phyloP scores from a whole-genome alignment of 1,140 invertebrate species.

The Saccostrea glomerata region DNA sequence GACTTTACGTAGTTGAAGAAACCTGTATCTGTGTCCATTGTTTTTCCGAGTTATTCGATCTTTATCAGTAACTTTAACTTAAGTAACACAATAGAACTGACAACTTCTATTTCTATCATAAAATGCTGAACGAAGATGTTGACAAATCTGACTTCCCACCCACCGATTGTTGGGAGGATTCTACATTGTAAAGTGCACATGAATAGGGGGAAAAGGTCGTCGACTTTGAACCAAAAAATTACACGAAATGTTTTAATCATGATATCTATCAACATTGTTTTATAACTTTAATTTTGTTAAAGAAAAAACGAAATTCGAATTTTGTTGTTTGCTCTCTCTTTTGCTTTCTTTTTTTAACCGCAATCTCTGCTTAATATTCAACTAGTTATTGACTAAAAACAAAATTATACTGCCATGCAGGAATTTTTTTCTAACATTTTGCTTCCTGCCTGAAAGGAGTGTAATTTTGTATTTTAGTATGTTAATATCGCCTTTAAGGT shows the following conservation, averaged over 20 bases:
- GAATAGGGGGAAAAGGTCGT: not conserved
- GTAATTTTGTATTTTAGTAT: not conserved
- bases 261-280: not conserved
- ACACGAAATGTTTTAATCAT: not conserved
- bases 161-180: not conserved
- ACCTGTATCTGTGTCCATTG: not conserved
- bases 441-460: not conserved
- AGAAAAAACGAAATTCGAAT: not conserved
- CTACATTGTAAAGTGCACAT: not conserved
- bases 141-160: not conserved
- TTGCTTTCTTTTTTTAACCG: not conserved
- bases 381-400: not conserved
- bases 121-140: not conserved
- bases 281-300: not conserved
- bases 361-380: not conserved
- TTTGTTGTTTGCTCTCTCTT: not conserved
- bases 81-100: not conserved
- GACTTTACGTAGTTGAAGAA: not conserved
- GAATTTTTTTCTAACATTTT: not conserved
- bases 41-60: slow-evolving; percentile 12
- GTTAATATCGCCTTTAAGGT: slow-evolving; percentile 13
- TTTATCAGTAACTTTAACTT: slow-evolving; percentile 28
- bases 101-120: not conserved
- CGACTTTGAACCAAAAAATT: not conserved
- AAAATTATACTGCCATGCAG: slow-evolving; percentile 11